Conservation (phyloP, 2,888 invertebrate genomes). For the Oscheius myriophilus region DNA sequence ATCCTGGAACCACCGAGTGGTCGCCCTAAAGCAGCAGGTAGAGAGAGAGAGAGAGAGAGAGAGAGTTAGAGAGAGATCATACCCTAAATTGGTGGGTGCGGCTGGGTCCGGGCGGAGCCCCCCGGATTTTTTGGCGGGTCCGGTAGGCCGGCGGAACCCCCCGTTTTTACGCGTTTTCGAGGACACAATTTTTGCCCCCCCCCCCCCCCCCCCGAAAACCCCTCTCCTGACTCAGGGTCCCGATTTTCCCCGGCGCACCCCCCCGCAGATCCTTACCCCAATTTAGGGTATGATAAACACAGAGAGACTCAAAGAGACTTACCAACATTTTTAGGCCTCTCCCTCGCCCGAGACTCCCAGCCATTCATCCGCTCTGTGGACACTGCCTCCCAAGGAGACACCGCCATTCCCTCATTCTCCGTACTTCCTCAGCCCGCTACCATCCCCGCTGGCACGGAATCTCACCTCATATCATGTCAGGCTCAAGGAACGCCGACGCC, state of each 20-base stretch:
- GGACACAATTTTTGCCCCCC: no score
- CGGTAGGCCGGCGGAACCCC: no score
- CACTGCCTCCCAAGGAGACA: neutral
- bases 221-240: no score
- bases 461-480: conserved; percentile 82
- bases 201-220: no score
- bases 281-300: neutral
- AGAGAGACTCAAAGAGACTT: neutral
- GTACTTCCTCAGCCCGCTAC: conserved; percentile 85
- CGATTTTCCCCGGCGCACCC: no score
- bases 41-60: conserved; percentile 11
- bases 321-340: neutral
- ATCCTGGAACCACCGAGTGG: neutral
- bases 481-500: conserved; percentile 91
- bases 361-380: conserved; percentile 2
- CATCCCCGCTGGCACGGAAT: conserved; percentile 90
- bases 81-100: no score
- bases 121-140: no score
- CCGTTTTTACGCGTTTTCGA: no score
- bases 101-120: no score
- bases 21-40: no score
- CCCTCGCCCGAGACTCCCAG: conserved; percentile 14
- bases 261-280: no score
- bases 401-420: conserved; percentile 37
- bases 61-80: conserved; percentile 82